A percentile compares a stretch with the other conserved stretches of the same genome.
phyloP scores from a whole-genome alignment of 2,113 vertebrate species.

The Hippopotamus amphibius region DNA sequence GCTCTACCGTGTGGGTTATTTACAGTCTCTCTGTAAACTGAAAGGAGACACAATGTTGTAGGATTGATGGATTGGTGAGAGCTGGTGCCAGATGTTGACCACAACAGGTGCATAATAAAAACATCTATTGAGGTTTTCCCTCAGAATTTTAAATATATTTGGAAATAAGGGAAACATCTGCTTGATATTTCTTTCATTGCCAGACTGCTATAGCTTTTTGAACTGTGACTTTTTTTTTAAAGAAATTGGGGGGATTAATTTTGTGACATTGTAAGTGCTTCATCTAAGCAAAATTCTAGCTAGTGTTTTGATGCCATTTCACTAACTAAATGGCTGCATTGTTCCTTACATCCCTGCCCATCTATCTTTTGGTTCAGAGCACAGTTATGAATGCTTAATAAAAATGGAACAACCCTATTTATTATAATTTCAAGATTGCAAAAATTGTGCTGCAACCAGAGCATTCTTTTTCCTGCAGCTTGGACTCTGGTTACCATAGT shows the following conservation, averaged over 20 bases:
- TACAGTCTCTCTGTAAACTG: constrained; percentile 28
- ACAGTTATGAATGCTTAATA: constrained; percentile 41
- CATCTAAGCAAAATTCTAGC: constrained; percentile 57
- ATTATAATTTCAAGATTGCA: constrained; percentile 25
- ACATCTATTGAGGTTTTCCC: constrained; percentile 33
- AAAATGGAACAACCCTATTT: constrained; percentile 12
- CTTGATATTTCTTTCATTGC: constrained; percentile 51
- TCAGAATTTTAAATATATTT: constrained; percentile 65
- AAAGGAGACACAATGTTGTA: neutral
- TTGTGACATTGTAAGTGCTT: constrained; percentile 39
- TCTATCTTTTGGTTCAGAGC: constrained; percentile 52
- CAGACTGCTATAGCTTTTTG: constrained; percentile 38
- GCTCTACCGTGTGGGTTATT: constrained; percentile 13
- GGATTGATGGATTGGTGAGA: constrained; percentile 15
- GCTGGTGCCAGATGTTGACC: constrained; percentile 59
- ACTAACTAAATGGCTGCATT: neutral
- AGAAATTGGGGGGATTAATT: constrained; percentile 35
- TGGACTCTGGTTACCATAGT: neutral
- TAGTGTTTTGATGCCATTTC: neutral
- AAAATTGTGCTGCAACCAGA: neutral
- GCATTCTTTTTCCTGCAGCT: neutral
- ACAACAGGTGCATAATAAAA: constrained; percentile 48
- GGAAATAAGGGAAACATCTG: constrained; percentile 69
- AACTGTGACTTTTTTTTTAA: neutral
- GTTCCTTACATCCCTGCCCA: neutral